These are phyloP conservation scores for Mamestra brassicae DNA, from an alignment of 2,888 invertebrate genomes.

Conservation along the genomic window DNA sequence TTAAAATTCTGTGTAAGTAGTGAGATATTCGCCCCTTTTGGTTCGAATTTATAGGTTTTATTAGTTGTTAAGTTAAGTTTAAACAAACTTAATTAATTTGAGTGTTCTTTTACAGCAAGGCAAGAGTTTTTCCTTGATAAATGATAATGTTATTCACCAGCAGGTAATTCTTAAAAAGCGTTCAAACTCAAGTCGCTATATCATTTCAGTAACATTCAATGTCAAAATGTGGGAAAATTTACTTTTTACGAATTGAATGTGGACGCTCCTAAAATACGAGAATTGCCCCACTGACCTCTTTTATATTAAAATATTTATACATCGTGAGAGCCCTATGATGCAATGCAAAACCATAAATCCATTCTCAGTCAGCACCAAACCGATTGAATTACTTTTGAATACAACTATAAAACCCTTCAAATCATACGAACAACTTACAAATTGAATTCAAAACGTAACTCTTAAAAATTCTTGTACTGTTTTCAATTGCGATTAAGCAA, in stretches of 20 bases:
- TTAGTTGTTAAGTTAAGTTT: not conserved
- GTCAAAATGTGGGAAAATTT: too few species aligned
- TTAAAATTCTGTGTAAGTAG: too few species aligned
- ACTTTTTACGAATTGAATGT: too few species aligned
- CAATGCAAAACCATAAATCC: not conserved
- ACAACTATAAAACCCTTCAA: slow-evolving; percentile 14
- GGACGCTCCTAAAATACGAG: too few species aligned
- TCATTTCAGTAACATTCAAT: too few species aligned
- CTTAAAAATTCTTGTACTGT: slow-evolving; percentile 40
- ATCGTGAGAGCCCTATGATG: too few species aligned
- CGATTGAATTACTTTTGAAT: slow-evolving; percentile 5
- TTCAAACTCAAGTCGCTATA: too few species aligned
- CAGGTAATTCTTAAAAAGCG: not conserved
- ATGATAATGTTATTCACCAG: not conserved
- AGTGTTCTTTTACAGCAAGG: not conserved
- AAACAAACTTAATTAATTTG: not conserved
- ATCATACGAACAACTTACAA: slow-evolving; percentile 29
- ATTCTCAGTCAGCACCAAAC: not conserved
- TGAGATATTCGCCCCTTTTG: not conserved
- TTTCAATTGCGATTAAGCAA: slow-evolving; percentile 56
- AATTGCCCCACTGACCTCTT: too few species aligned
- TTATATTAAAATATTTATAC: too few species aligned
- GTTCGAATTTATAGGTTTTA: not conserved
- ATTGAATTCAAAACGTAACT: slow-evolving; percentile 46
- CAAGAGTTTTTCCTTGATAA: too few species aligned